Base-by-base conservation (phyloP, 2,113 vertebrate species). In the Nibea coibor region DNA sequence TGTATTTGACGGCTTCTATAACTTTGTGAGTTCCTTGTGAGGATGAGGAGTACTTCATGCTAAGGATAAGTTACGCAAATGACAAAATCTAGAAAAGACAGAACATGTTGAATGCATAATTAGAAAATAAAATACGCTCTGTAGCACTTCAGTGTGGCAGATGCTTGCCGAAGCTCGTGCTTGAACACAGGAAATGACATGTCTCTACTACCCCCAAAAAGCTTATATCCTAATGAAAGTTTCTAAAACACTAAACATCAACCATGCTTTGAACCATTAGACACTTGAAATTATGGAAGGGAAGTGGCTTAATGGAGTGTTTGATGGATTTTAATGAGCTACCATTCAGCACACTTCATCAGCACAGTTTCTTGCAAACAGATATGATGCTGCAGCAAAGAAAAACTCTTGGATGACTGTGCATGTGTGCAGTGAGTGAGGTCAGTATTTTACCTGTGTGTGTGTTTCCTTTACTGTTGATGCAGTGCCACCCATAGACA, bases 401-500 rank as follows among this genome's bases (percentile, higher is more conserved):
- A 57, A 28, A 22, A 5, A 58, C 22, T 10, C 17, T 12, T 39
- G 3, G 5, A 2, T 53, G 26, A 14, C 1, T 51, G 22, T 61
- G 16, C 3, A 15, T 57, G 15, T 10, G 39, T 65, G 61, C 42
- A 24, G 11, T 2, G 17, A n/a, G 17, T 2, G 15, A 20, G 20
- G 7, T 65, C n/a, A 43, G 42, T n/a, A 58, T 64, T n/a, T 26
- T n/a, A 42, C 17, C 47, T 61, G 61, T 54, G 65, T 45, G 35
- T 53, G 64, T 26, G 57, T 61, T 66, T 47, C 70, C 45, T 64
- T 31, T 62, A 50, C 69, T 39, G 58, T 78, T 80, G 59, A 90
- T 86, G 65, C 42, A 81, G 75, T 88, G 88, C 90, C 90, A 81
- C 84, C 87, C 77, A 88, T 75, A 71, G 88, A 86, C 76, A 62